These are phyloP conservation scores for Ctenosaura bakeri DNA, from an alignment of 2,797 vertebrate genomes.

Conservation along the genomic window DNA sequence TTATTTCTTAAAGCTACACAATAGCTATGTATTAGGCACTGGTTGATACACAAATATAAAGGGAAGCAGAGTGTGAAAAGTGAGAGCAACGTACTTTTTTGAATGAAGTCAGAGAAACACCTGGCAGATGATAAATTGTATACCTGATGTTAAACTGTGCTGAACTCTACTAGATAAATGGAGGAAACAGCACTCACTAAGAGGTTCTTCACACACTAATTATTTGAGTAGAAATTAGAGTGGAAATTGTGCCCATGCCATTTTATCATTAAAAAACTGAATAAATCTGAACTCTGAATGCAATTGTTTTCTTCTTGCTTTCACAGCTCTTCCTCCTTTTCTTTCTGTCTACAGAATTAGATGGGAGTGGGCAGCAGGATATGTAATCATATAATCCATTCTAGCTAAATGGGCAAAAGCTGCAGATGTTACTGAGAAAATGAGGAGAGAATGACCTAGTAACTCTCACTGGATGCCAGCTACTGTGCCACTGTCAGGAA, in stretches of 20 bases:
- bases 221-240: not conserved
- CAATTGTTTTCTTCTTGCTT: not conserved
- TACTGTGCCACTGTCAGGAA: not conserved
- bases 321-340: not conserved
- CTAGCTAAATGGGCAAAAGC: not conserved
- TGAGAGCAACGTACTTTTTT: not conserved
- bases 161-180: conserved; percentile 4
- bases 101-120: not conserved
- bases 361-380: not conserved
- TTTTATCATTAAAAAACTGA: not conserved
- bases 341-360: not conserved
- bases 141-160: not conserved
- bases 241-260: not conserved
- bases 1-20: not conserved
- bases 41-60: not conserved
- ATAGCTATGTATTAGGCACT: not conserved
- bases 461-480: too few species aligned
- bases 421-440: not conserved
- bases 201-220: not conserved
- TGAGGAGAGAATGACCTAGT: not conserved
- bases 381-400: not conserved
- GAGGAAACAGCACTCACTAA: not conserved
- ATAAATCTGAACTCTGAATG: not conserved
- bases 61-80: not conserved
- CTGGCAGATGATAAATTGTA: not conserved